A percentile compares a stretch with the other conserved stretches of the same genome.
phyloP scores from a whole-genome alignment of 2,888 invertebrate species.

The Cynaeus angustus region DNA sequence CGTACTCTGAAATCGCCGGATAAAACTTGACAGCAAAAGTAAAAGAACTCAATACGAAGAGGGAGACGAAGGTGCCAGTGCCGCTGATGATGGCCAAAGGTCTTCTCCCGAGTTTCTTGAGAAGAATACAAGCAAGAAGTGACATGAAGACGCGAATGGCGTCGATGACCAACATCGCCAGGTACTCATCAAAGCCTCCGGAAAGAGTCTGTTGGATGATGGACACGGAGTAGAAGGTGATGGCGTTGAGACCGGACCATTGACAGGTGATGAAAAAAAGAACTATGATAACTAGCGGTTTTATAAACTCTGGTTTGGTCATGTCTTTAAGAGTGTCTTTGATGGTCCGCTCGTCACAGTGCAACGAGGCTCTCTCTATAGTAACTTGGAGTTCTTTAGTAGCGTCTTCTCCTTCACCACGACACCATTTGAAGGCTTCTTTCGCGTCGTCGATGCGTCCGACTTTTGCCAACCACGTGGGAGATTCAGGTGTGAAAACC shows the following conservation, averaged over 20 bases:
- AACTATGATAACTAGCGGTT: slow-evolving; percentile 77
- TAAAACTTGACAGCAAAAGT: slow-evolving; percentile 54
- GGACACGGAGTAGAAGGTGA: slow-evolving; percentile 82
- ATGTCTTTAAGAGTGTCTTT: slow-evolving; percentile 19
- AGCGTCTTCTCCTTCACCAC: slow-evolving; percentile 75
- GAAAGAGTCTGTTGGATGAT: slow-evolving; percentile 77
- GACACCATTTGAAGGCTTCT: slow-evolving; percentile 76
- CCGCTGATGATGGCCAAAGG: slow-evolving; percentile 79
- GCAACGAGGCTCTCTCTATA: background rate
- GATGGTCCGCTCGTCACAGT: background rate
- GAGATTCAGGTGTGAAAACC: slow-evolving; percentile 78
- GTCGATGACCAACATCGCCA: slow-evolving; percentile 80
- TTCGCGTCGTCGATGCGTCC: slow-evolving; percentile 76
- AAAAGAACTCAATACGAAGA: slow-evolving; percentile 65
- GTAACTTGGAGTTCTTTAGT: slow-evolving; percentile 70
- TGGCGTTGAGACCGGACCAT: slow-evolving; percentile 82
- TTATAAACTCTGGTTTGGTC: slow-evolving; percentile 70
- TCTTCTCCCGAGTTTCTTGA: slow-evolving; percentile 78
- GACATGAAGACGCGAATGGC: slow-evolving; percentile 77
- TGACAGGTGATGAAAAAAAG: slow-evolving; percentile 80
- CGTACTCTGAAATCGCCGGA: slow-evolving; percentile 45
- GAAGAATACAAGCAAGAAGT: slow-evolving; percentile 76
- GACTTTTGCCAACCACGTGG: slow-evolving; percentile 79
- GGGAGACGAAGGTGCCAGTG: slow-evolving; percentile 76
- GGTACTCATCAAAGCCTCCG: slow-evolving; percentile 77